phyloP scores from a whole-genome alignment of 1,140 invertebrate species.

The Zaprionus kolodkinae region DNA sequence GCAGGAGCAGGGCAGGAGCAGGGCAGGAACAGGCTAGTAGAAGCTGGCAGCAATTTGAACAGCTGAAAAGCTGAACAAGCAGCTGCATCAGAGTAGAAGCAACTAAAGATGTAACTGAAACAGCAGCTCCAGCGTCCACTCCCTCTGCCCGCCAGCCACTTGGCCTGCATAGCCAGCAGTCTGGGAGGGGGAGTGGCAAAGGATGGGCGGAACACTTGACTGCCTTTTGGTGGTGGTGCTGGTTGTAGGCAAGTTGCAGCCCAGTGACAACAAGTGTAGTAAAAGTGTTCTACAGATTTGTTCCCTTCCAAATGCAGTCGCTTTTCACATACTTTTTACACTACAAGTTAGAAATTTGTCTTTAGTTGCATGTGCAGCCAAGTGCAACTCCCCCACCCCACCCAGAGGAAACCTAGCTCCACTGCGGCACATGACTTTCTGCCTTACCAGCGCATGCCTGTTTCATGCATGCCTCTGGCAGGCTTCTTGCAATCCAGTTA shows the following conservation, averaged over 20 bases:
- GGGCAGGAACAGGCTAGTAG: too few species aligned
- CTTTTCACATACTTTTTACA: background rate
- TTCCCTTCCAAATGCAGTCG: slow-evolving; percentile 1
- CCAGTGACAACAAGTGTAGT: background rate
- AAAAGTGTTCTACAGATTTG: slow-evolving; percentile 1
- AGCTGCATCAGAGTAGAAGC: background rate
- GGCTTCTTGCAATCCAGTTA: background rate
- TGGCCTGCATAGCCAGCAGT: slow-evolving; percentile 9
- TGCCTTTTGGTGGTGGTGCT: background rate
- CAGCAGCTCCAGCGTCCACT: slow-evolving; percentile 27
- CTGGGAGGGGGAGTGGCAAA: background rate
- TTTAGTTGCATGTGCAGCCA: slow-evolving; percentile 1
- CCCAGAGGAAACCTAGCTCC: too few species aligned
- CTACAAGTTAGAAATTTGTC: background rate
- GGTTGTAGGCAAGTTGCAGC: too few species aligned
- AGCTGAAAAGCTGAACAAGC: slow-evolving; percentile 55
- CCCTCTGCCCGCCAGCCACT: slow-evolving; percentile 35
- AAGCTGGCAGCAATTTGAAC: too few species aligned
- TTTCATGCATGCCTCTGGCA: background rate
- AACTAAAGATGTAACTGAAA: slow-evolving; percentile 51
- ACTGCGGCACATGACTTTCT: background rate
- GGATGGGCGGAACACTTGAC: background rate
- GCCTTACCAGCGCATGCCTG: background rate
- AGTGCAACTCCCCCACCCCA: background rate
- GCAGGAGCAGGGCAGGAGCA: too few species aligned